phyloP scores from a whole-genome alignment of 2,113 vertebrate species.

The Hemiscyllium ocellatum region DNA sequence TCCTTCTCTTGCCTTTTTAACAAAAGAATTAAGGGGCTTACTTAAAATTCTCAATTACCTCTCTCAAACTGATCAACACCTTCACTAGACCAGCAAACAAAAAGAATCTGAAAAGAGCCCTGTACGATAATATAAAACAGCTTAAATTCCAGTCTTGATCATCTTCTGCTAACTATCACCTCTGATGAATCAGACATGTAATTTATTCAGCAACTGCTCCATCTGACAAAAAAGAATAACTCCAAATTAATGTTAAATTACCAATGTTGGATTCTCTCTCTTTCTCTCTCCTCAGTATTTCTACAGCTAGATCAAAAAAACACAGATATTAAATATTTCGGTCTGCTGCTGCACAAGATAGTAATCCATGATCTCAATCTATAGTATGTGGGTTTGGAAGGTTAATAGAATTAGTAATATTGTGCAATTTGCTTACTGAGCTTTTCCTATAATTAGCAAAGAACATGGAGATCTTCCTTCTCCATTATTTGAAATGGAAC shows the following conservation, averaged over 20 bases:
- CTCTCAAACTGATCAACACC: not conserved
- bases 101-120: not conserved
- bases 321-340: not conserved
- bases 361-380: not conserved
- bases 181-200: not conserved
- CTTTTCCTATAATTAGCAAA: not conserved
- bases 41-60: not conserved
- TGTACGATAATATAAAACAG: not conserved
- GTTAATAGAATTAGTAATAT: not conserved
- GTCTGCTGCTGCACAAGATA: not conserved
- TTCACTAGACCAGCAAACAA: not conserved
- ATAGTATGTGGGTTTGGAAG: not conserved
- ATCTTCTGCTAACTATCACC: not conserved
- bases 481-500: not conserved
- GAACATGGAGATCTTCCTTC: not conserved
- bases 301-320: not conserved
- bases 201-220: not conserved
- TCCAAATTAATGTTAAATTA: not conserved
- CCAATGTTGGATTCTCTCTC: not conserved
- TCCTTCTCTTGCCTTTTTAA: not conserved
- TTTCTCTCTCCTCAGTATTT: not conserved
- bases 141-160: not conserved
- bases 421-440: not conserved
- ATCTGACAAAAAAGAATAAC: not conserved
- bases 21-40: not conserved